Evolutionary conservation across 2,113 vertebrate species (phyloP).

Genomic region (Urocitellus parryii): DNA sequence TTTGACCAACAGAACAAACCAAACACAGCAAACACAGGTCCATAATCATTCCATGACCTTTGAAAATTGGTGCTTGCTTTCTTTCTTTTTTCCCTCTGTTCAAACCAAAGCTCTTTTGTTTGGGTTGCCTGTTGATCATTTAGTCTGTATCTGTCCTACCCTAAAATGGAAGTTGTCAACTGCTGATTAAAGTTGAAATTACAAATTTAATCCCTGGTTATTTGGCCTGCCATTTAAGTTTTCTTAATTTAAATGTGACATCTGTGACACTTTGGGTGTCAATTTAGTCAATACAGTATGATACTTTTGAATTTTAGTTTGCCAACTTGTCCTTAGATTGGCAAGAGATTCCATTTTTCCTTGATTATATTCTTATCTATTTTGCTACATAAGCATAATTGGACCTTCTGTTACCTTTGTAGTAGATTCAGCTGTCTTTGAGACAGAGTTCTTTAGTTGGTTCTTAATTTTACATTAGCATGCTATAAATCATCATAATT

Average conservation of each 20-base stretch:
- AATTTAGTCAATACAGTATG: neutral
- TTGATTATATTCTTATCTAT: constrained; percentile 49
- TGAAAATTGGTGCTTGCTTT: neutral
- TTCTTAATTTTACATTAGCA: constrained; percentile 39
- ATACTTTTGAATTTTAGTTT: constrained; percentile 41
- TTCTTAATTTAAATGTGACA: constrained; percentile 6
- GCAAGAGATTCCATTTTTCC: neutral
- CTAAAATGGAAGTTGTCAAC: neutral
- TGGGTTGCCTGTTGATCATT: neutral
- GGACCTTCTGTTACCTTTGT: neutral
- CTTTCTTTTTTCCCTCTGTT: neutral
- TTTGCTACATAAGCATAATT: constrained; percentile 54
- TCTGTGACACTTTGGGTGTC: constrained; percentile 19
- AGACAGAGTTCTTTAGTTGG: neutral
- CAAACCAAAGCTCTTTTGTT: neutral
- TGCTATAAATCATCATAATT: neutral
- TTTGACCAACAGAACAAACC: neutral
- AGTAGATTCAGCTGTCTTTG: constrained; percentile 11
- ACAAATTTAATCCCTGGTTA: constrained; percentile 15
- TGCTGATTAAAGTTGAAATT: neutral
- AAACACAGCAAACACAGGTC: neutral
- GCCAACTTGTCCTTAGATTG: neutral
- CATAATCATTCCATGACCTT: neutral
- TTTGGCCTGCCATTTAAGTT: constrained; percentile 18
- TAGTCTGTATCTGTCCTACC: neutral